phyloP scores from a whole-genome alignment of 2,888 invertebrate species.

The Taphrorychus bicolor region DNA sequence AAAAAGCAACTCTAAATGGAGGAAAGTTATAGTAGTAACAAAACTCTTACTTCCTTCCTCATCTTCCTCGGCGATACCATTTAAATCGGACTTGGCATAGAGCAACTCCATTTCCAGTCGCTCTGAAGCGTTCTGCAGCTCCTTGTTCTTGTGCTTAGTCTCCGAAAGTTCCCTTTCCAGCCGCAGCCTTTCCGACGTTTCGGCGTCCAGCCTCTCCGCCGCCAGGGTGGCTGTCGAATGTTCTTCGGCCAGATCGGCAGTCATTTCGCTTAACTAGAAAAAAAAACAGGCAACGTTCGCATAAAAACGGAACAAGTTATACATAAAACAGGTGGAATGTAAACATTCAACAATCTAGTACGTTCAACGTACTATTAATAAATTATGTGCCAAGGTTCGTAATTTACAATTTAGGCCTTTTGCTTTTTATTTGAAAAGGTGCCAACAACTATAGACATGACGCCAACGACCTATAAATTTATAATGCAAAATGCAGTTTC shows the following conservation, averaged over 20 bases:
- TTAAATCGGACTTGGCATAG: slow-evolving; percentile 73
- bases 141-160: slow-evolving; percentile 76
- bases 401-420: slow-evolving; percentile 26
- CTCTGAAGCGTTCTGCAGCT: slow-evolving; percentile 78
- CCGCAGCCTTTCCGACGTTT: slow-evolving; percentile 84
- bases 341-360: slow-evolving; percentile 4
- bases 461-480: slow-evolving; percentile 26
- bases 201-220: slow-evolving; percentile 88
- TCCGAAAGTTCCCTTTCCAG: slow-evolving; percentile 89
- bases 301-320: too few species aligned
- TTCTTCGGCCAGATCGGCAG: slow-evolving; percentile 91
- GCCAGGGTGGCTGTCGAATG: slow-evolving; percentile 89
- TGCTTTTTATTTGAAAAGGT: slow-evolving; percentile 14
- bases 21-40: too few species aligned
- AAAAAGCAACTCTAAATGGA: too few species aligned
- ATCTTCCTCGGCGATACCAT: slow-evolving; percentile 74
- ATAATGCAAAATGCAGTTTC: too few species aligned
- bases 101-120: slow-evolving; percentile 86
- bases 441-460: slow-evolving; percentile 17
- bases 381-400: slow-evolving; percentile 36
- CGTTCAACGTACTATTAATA: slow-evolving; percentile 28
- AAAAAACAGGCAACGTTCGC: too few species aligned
- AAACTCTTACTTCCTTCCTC: slow-evolving; percentile 64
- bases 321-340: too few species aligned
- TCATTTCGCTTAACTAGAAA: slow-evolving; percentile 86